Evolutionary conservation across 1,140 invertebrate genomes (phyloP).

Genomic region (Eumeta japonica): DNA sequence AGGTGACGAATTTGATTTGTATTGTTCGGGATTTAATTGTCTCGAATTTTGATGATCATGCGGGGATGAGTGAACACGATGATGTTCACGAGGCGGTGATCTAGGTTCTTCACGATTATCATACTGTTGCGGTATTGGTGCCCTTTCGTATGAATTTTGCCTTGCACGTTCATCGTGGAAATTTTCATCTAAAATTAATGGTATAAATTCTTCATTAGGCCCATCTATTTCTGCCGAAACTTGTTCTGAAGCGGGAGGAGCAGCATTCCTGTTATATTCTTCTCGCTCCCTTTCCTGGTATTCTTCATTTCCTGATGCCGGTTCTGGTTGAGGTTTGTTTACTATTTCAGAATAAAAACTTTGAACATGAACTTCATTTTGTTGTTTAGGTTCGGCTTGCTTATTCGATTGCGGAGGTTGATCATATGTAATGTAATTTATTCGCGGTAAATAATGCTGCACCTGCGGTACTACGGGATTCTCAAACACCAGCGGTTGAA

Average conservation of each 20-base stretch:
- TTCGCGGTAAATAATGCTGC: slow-evolving; percentile 44
- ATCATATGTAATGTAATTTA: no score
- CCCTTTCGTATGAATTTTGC: slow-evolving; percentile 3
- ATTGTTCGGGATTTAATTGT: no score
- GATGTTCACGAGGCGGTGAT: no score
- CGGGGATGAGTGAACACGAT: slow-evolving; percentile 7
- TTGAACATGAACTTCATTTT: slow-evolving; percentile 11
- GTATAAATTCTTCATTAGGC: slow-evolving; percentile 9
- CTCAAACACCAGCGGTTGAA: slow-evolving; percentile 42
- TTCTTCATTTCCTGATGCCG: no score
- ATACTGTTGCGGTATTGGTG: slow-evolving; percentile 2
- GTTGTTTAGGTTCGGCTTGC: slow-evolving; percentile 18
- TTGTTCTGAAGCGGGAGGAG: slow-evolving; percentile 5
- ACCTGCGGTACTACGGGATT: slow-evolving; percentile 49
- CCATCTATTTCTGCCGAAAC: slow-evolving; percentile 11
- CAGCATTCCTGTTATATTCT: slow-evolving; percentile 11
- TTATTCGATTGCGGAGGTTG: no score
- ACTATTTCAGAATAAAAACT: no score
- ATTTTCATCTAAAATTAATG: no score
- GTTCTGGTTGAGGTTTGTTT: no score
- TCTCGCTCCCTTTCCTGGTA: slow-evolving; percentile 18
- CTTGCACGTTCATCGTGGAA: slow-evolving; percentile 10
- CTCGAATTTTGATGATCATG: neutral
- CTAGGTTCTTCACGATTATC: slow-evolving; percentile 9
- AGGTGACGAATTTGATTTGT: no score